Conservation (phyloP, 2,797 vertebrate genomes). For the Microhierax caerulescens region DNA sequence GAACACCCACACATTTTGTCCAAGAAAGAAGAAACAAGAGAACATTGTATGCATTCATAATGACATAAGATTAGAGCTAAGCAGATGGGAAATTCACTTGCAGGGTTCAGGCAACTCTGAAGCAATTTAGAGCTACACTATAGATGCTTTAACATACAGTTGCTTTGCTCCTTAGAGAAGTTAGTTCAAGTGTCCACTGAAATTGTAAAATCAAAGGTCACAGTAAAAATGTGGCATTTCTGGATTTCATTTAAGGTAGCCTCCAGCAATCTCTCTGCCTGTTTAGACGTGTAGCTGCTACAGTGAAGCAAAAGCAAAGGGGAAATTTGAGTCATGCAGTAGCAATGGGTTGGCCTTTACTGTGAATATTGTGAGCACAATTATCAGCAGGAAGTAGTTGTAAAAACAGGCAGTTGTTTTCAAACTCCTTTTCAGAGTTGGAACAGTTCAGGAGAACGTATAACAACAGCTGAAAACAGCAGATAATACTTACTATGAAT, state of each 20-base stretch:
- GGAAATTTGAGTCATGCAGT: conserved; percentile 67
- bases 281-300: neutral
- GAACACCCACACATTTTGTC: neutral
- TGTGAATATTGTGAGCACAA: conserved; percentile 31
- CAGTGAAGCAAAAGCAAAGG: neutral
- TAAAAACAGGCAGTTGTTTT: conserved; percentile 68
- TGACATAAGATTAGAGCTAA: neutral
- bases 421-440: conserved; percentile 16
- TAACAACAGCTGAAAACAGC: conserved; percentile 47
- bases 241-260: conserved; percentile 50
- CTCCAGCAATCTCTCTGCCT: neutral
- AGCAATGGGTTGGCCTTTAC: conserved; percentile 38
- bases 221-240: conserved; percentile 24
- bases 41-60: neutral
- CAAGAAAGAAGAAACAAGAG: neutral
- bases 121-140: neutral
- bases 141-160: neutral
- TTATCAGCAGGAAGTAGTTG: conserved; percentile 69
- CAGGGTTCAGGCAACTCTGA: neutral
- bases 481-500: conserved; percentile 52
- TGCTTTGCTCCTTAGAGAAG: neutral
- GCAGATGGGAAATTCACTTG: neutral
- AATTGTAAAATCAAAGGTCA: conserved; percentile 32
- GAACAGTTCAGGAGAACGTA: conserved; percentile 31
- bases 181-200: neutral